A percentile compares a stretch with the other conserved stretches of the same genome.
These are phyloP conservation scores for Oncorhynchus gorbuscha DNA, from an alignment of 2,113 vertebrate species.

Conservation along the genomic window DNA sequence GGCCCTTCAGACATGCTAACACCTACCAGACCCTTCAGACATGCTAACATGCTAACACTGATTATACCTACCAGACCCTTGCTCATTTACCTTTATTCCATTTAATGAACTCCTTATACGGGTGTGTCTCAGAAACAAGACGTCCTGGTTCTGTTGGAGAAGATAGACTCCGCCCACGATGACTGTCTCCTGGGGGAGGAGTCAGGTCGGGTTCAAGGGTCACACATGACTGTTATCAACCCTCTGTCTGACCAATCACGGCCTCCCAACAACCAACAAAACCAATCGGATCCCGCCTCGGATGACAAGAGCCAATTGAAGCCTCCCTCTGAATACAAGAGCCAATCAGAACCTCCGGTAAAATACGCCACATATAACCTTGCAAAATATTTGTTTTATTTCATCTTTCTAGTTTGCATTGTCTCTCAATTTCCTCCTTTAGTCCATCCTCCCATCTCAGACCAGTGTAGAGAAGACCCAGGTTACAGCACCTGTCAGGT, in stretches of 20 bases:
- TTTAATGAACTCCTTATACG: not conserved
- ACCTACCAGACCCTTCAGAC: too few relatives aligned
- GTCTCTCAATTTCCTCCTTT: not conserved
- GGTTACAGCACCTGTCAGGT: conserved; percentile 68
- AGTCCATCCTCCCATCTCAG: conserved; percentile 54
- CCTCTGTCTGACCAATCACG: conserved; percentile 11
- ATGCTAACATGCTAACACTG: too few relatives aligned
- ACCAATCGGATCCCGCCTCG: conserved; percentile 25
- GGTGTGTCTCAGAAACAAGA: not conserved
- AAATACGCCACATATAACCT: not conserved
- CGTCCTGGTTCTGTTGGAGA: not conserved
- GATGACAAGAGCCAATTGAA: conserved; percentile 12
- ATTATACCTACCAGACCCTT: too few relatives aligned
- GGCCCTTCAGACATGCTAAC: too few relatives aligned
- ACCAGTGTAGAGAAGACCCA: conserved; percentile 62
- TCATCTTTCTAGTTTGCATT: not conserved
- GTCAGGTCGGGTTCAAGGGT: not conserved
- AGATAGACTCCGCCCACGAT: not conserved
- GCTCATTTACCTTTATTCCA: too few relatives aligned
- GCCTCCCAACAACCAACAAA: not conserved
- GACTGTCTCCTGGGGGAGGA: not conserved
- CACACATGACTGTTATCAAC: not conserved
- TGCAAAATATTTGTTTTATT: not conserved
- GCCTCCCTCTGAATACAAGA: conserved; percentile 44
- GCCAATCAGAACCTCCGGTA: conserved; percentile 53